Percentiles rank a stretch among this genome's conserved stretches.
Conservation (phyloP, 30 jellyfish, hydroid and myxozoan genomes). For the Hydractinia echinata region DNA sequence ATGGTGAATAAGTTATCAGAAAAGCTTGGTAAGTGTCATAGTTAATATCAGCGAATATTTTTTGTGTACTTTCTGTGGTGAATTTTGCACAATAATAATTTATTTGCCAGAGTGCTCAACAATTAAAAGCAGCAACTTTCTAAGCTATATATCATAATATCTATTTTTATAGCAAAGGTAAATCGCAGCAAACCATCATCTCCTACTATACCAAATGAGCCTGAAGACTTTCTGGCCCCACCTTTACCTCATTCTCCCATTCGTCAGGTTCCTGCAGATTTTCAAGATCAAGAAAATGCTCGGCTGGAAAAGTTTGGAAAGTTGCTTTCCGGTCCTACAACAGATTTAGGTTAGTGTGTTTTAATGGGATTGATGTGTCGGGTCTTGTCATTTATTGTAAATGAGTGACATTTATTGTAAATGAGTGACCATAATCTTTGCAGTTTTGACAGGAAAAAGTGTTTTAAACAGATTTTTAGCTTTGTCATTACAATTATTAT, state of each 20-base stretch:
- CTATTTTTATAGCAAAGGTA: conserved; percentile 5
- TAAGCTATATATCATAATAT: background rate
- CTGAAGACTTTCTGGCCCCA: conserved; percentile 40
- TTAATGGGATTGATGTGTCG: no score
- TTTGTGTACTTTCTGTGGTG: background rate
- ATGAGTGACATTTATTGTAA: background rate
- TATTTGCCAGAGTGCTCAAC: no score
- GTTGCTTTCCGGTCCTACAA: conserved; percentile 88
- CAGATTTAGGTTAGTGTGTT: conserved; percentile 67
- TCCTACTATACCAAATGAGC: background rate
- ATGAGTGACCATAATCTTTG: background rate
- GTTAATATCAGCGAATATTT: background rate
- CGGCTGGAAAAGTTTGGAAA: conserved; percentile 87
- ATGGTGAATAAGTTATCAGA: conserved; percentile 74
- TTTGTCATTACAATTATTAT: background rate
- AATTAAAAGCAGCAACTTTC: no score
- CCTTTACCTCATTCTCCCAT: conserved; percentile 73
- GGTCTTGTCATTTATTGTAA: background rate
- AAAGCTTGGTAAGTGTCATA: conserved; percentile 57
- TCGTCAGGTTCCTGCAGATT: conserved; percentile 41
- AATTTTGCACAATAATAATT: background rate
- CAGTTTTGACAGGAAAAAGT: background rate
- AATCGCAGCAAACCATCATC: conserved; percentile 27
- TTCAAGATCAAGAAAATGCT: conserved; percentile 82
- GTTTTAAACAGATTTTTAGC: background rate